Evolutionary conservation across 92 coral and sea anemone species (phyloP).

Genomic region (Parazoanthus darwini): DNA sequence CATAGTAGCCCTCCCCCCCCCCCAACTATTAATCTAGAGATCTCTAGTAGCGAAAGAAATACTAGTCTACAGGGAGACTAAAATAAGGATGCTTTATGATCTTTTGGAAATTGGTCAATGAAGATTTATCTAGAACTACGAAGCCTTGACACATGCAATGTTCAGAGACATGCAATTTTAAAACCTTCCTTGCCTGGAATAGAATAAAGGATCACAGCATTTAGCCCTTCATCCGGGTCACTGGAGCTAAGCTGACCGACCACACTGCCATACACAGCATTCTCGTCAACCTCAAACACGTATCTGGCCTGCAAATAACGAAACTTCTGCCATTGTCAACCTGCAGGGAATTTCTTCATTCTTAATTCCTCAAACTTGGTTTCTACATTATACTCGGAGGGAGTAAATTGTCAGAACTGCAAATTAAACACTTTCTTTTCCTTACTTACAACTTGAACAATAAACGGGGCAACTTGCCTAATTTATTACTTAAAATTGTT

Average conservation of each 20-base stretch:
- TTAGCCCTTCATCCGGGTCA: slow-evolving; percentile 62
- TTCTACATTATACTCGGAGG: neutral
- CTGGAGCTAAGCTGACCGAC: slow-evolving; percentile 47
- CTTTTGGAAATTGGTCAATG: neutral
- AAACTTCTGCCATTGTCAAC: neutral
- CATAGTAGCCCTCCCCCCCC: too few relatives aligned
- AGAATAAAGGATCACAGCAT: slow-evolving; percentile 50
- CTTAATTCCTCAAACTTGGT: too few relatives aligned
- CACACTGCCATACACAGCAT: slow-evolving; percentile 35
- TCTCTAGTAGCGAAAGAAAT: too few relatives aligned
- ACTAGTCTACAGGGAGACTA: too few relatives aligned
- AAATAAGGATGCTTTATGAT: too few relatives aligned
- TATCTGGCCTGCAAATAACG: slow-evolving; percentile 17
- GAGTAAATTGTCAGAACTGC: neutral
- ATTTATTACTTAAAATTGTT: too few relatives aligned
- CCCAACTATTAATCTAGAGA: too few relatives aligned
- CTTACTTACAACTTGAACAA: too few relatives aligned
- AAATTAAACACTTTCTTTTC: too few relatives aligned
- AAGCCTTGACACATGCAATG: neutral
- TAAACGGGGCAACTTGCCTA: too few relatives aligned
- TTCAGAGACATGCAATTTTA: neutral
- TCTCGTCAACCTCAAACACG: slow-evolving; percentile 45
- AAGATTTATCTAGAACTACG: too few relatives aligned
- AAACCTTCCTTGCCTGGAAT: slow-evolving; percentile 49
- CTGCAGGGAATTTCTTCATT: neutral